A percentile compares a stretch with the other conserved stretches of the same genome.
Conservation (phyloP, 2,797 vertebrate species). For the Anisognathus igniventris region DNA sequence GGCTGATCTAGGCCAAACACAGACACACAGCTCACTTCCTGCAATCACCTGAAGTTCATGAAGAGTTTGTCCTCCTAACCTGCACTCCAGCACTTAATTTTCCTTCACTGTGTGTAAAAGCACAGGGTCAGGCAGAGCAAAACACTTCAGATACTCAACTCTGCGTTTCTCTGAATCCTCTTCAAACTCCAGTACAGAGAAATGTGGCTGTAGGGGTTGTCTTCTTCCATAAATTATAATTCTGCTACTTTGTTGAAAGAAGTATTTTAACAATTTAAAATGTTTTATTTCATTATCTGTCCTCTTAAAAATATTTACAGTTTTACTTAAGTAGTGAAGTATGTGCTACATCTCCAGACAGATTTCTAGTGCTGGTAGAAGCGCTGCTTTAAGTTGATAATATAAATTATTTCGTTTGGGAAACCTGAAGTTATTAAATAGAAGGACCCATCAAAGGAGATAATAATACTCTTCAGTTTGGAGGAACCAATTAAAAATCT, state of each 20-base stretch:
- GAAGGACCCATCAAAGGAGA: neutral
- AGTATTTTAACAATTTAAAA: neutral
- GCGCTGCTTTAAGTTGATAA: neutral
- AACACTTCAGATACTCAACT: neutral
- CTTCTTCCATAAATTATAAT: neutral
- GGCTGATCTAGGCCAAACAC: constrained; percentile 81
- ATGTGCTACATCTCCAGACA: neutral
- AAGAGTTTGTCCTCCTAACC: neutral
- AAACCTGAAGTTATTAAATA: neutral
- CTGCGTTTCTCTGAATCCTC: neutral
- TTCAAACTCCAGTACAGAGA: neutral
- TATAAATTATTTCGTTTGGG: neutral
- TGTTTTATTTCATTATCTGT: neutral
- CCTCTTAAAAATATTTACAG: neutral
- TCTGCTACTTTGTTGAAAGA: neutral
- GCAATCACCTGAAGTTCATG: neutral
- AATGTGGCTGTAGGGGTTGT: neutral
- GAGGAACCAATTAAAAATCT: neutral
- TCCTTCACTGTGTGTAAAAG: neutral
- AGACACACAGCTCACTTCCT: constrained; percentile 12
- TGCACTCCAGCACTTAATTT: neutral
- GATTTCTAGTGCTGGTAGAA: neutral
- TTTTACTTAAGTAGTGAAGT: neutral
- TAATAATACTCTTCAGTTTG: neutral
- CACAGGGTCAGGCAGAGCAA: neutral